phyloP scores from a whole-genome alignment of 2,888 invertebrate species.

The Antheraea yamamai region DNA sequence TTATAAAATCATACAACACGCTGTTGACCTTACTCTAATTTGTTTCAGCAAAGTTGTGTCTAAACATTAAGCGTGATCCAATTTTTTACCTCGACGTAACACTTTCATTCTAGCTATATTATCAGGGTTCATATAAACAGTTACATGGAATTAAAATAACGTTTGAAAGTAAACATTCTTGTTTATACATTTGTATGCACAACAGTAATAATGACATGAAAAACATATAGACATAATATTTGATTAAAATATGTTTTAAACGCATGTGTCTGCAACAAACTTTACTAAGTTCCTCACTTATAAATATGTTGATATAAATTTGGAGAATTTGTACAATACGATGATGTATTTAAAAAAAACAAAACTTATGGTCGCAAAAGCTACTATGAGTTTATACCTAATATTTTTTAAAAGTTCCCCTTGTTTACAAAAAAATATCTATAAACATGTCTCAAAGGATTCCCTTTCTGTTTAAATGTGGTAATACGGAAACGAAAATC shows the following conservation, averaged over 20 bases:
- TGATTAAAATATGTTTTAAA: neutral
- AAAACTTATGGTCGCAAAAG: too few relatives aligned
- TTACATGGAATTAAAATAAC: neutral
- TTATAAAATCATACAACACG: neutral
- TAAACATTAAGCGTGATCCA: neutral
- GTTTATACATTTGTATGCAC: neutral
- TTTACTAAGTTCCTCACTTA: too few relatives aligned
- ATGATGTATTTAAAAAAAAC: too few relatives aligned
- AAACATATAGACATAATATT: neutral
- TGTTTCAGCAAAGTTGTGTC: neutral
- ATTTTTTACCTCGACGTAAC: neutral
- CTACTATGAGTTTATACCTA: too few relatives aligned
- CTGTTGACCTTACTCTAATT: neutral
- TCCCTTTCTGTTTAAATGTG: too few relatives aligned
- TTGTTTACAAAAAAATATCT: too few relatives aligned
- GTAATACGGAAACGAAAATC: too few relatives aligned
- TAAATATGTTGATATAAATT: too few relatives aligned
- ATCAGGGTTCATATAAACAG: neutral
- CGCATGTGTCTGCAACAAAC: too few relatives aligned
- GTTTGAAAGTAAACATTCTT: neutral
- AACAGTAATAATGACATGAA: neutral
- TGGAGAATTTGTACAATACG: too few relatives aligned
- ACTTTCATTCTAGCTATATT: neutral
- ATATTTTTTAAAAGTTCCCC: too few relatives aligned
- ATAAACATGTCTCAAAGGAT: too few relatives aligned